A percentile compares a stretch with the other conserved stretches of the same genome.
Evolutionary conservation across 1,140 invertebrate species (phyloP).

Genomic region (Pseudobourletiella spinata): DNA sequence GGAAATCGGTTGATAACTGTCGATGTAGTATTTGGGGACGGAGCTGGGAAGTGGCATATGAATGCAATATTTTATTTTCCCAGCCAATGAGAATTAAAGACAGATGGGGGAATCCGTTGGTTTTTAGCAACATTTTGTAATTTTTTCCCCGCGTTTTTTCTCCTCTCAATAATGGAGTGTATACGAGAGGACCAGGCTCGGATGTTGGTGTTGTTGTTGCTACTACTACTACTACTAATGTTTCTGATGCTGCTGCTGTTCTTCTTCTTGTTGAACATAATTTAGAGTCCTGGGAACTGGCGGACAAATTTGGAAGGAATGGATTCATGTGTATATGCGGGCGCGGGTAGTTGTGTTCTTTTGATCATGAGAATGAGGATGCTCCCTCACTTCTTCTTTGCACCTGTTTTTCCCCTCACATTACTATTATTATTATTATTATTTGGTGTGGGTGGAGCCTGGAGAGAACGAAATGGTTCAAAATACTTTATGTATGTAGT

Average conservation of each 20-base stretch:
- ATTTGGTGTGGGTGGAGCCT: neutral
- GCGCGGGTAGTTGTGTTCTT: no score
- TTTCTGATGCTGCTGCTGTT: neutral
- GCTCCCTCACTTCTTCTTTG: neutral
- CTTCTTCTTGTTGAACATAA: no score
- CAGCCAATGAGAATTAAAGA: neutral
- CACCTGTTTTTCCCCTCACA: neutral
- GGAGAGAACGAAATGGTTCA: neutral
- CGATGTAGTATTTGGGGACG: neutral
- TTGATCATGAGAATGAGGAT: neutral
- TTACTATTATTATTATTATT: neutral
- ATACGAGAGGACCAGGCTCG: neutral
- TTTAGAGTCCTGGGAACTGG: no score
- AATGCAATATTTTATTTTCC: neutral
- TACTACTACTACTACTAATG: neutral
- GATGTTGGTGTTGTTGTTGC: neutral
- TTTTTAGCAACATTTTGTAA: neutral
- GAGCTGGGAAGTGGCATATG: neutral
- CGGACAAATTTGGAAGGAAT: no score
- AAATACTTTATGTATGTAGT: neutral
- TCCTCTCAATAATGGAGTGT: neutral
- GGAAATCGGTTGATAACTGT: constrained; percentile 16
- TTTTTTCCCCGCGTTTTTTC: neutral
- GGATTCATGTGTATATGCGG: no score
- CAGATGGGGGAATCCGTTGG: neutral